Evolutionary conservation across 2,888 invertebrate genomes (phyloP).

Genomic region (Lumbricus terrestris): DNA sequence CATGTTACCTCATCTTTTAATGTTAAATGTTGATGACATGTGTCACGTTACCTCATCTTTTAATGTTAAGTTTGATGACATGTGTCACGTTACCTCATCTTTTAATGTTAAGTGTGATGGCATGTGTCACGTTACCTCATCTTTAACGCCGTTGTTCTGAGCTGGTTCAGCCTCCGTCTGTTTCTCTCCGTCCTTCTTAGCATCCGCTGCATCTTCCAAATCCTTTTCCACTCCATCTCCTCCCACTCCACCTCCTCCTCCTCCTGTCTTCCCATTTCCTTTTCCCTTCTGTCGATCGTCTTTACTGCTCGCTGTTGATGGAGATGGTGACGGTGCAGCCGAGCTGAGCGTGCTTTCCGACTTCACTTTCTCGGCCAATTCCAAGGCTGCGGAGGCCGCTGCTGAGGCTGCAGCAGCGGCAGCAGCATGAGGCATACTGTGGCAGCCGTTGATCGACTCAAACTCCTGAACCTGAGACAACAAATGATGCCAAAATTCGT

Average conservation of each 20-base stretch:
- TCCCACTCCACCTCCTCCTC: not conserved
- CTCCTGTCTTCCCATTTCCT: not conserved
- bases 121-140: not conserved
- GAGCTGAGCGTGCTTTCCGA: slow-evolving; percentile 39
- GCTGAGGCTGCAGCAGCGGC: not conserved
- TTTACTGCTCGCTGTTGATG: slow-evolving; percentile 36
- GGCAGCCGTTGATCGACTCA: slow-evolving; percentile 94
- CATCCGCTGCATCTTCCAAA: slow-evolving; percentile 21
- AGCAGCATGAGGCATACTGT: slow-evolving; percentile 78
- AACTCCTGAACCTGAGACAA: slow-evolving; percentile 83
- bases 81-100: not conserved
- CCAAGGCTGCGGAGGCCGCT: not conserved
- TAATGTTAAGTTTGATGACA: too few relatives aligned
- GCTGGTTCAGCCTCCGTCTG: slow-evolving; percentile 21
- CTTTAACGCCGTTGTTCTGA: not conserved
- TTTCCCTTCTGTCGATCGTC: slow-evolving; percentile 25
- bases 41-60: too few relatives aligned
- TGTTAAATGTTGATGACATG: too few relatives aligned
- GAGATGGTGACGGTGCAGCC: slow-evolving; percentile 38
- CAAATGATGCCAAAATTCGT: not conserved
- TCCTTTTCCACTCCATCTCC: slow-evolving; percentile 11
- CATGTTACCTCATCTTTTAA: too few relatives aligned
- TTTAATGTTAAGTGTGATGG: too few relatives aligned
- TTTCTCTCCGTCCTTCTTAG: slow-evolving; percentile 35
- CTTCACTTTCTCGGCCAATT: slow-evolving; percentile 31